Evolutionary conservation across 2,113 vertebrate genomes (phyloP).

Genomic region (Pampusana beccarii): DNA sequence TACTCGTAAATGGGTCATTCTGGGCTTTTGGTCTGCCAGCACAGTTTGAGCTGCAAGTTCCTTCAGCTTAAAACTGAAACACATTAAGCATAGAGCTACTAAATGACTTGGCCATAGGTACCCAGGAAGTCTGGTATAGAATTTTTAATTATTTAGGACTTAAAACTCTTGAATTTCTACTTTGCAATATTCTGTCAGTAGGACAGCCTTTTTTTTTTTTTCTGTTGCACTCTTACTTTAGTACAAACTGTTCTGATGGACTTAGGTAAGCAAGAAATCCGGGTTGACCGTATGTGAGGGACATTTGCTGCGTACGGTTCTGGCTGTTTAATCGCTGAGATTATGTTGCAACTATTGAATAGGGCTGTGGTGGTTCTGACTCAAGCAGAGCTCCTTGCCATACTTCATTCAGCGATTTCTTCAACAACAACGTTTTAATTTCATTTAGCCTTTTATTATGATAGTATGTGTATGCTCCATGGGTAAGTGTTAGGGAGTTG

Average conservation of each 20-base stretch:
- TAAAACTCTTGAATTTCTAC: not conserved
- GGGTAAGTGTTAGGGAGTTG: not conserved
- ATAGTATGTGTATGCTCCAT: not conserved
- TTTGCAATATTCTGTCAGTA: not conserved
- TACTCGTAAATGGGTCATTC: not conserved
- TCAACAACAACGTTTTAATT: not conserved
- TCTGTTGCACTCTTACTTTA: not conserved
- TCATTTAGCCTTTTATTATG: not conserved
- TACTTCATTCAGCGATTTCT: not conserved
- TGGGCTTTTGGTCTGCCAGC: not conserved
- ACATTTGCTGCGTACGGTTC: fast-evolving
- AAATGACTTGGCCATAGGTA: not conserved
- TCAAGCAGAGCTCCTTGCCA: not conserved
- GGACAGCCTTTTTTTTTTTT: not conserved
- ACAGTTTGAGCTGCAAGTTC: not conserved
- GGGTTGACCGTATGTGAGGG: not conserved
- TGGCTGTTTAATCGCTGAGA: not conserved
- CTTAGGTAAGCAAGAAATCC: not conserved
- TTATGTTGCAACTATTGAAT: not conserved
- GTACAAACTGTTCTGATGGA: not conserved
- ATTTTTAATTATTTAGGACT: not conserved
- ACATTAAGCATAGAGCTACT: not conserved
- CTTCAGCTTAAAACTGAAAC: not conserved
- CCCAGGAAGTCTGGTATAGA: not conserved
- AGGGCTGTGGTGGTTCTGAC: not conserved